Conservation (phyloP, 2,888 invertebrate genomes). For the Heliconius hortense region DNA sequence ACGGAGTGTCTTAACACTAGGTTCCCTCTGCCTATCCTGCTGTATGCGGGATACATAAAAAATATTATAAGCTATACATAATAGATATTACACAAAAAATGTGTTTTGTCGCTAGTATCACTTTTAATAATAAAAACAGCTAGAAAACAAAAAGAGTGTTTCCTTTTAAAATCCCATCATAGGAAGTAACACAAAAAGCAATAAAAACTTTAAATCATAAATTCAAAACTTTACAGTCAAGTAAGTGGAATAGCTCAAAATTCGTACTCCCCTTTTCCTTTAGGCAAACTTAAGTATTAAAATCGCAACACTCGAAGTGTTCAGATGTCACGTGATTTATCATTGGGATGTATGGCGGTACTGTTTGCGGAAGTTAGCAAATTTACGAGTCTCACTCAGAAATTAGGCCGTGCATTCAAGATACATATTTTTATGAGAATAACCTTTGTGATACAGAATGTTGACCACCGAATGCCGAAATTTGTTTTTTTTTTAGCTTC, state of each 20-base stretch:
- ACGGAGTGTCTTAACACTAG: too few species aligned
- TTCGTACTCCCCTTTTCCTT: conserved; percentile 14
- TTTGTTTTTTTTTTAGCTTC: neutral
- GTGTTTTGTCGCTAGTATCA: neutral
- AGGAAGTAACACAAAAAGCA: conserved; percentile 12
- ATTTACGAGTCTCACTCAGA: conserved; percentile 69
- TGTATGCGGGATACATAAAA: too few species aligned
- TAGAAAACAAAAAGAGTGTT: neutral
- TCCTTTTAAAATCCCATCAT: neutral
- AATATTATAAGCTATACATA: too few species aligned
- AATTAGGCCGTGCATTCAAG: conserved; percentile 60
- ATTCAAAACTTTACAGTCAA: conserved; percentile 27
- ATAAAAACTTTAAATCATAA: conserved; percentile 28
- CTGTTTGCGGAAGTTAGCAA: conserved; percentile 67
- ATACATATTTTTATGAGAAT: conserved; percentile 47
- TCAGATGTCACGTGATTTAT: conserved; percentile 76
- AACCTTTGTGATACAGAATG: neutral
- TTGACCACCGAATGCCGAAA: neutral
- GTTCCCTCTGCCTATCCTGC: too few species aligned
- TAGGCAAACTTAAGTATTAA: conserved; percentile 42
- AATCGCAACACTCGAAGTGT: conserved; percentile 70
- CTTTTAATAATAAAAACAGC: neutral
- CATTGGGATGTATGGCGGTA: conserved; percentile 69
- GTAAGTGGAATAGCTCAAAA: conserved; percentile 22
- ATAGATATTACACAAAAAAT: too few species aligned